A percentile compares a stretch with the other conserved stretches of the same genome.
phyloP scores from a whole-genome alignment of 2,888 invertebrate species.

The Andricus quercusramuli region DNA sequence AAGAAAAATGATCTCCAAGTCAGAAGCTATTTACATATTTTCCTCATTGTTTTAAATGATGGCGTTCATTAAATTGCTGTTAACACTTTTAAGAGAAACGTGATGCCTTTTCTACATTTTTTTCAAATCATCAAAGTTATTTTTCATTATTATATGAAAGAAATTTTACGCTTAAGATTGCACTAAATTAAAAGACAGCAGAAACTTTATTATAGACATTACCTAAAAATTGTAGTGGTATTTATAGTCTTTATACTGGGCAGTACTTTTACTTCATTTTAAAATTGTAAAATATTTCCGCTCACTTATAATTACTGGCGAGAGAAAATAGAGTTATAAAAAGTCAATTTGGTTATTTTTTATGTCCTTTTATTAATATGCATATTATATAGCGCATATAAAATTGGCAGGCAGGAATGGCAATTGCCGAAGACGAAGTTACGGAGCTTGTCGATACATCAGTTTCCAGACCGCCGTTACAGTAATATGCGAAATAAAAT shows the following conservation, averaged over 20 bases:
- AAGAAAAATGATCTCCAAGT: neutral
- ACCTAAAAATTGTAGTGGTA: neutral
- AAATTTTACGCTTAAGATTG: neutral
- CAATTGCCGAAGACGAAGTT: conserved; percentile 11
- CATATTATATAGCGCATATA: neutral
- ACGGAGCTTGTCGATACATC: conserved; percentile 9
- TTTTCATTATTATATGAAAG: neutral
- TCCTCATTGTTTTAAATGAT: neutral
- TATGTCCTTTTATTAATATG: neutral
- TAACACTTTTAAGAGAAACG: neutral
- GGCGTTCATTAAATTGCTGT: neutral
- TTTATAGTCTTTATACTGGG: neutral
- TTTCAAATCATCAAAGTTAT: neutral
- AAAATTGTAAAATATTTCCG: neutral
- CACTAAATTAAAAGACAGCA: neutral
- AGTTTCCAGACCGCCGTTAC: neutral
- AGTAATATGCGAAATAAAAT: conserved; percentile 22
- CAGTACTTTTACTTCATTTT: neutral
- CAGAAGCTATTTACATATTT: neutral
- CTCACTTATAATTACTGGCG: neutral
- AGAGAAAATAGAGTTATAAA: conserved; percentile 22
- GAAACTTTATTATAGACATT: neutral
- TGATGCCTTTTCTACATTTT: neutral
- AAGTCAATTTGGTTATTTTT: neutral
- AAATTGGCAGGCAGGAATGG: conserved; percentile 7